Conservation (phyloP, 1,140 invertebrate species). For the Drosophila eugracilis region DNA sequence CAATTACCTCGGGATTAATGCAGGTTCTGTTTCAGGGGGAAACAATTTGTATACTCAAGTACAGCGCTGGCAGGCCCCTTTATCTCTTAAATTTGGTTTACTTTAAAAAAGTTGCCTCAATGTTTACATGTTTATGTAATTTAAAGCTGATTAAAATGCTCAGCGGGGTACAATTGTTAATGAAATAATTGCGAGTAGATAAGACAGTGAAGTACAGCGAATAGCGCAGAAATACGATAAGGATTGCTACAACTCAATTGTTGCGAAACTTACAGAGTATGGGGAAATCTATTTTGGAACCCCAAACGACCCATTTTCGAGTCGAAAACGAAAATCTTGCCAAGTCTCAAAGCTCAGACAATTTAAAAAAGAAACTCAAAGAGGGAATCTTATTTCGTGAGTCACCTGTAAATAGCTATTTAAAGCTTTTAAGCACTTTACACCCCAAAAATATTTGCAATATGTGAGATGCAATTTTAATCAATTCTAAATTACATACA, state of each 20-base stretch:
- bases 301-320: conserved; percentile 63
- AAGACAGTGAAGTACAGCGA: conserved; percentile 35
- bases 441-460: conserved; percentile 47
- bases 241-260: conserved; percentile 5
- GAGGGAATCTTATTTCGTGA: conserved; percentile 50
- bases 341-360: conserved; percentile 25
- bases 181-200: conserved; percentile 11
- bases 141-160: conserved; percentile 56
- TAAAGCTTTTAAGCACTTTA: conserved; percentile 41
- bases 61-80: conserved; percentile 20
- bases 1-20: conserved; percentile 41
- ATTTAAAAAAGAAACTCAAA: conserved; percentile 28
- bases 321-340: conserved; percentile 27
- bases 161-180: conserved; percentile 4
- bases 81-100: conserved; percentile 19
- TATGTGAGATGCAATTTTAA: conserved; percentile 64
- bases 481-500: conserved; percentile 53
- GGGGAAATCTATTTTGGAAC: conserved; percentile 52
- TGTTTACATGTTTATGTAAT: conserved; percentile 56
- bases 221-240: conserved; percentile 1
- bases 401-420: conserved; percentile 65
- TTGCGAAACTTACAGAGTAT: conserved; percentile 28
- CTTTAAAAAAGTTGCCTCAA: conserved; percentile 36
- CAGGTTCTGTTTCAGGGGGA: conserved; percentile 23
- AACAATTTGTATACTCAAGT: conserved; percentile 18